Percentiles rank a stretch among this genome's conserved stretches.
Conservation (phyloP, 2,797 vertebrate species). For the Bucorvus abyssinicus region DNA sequence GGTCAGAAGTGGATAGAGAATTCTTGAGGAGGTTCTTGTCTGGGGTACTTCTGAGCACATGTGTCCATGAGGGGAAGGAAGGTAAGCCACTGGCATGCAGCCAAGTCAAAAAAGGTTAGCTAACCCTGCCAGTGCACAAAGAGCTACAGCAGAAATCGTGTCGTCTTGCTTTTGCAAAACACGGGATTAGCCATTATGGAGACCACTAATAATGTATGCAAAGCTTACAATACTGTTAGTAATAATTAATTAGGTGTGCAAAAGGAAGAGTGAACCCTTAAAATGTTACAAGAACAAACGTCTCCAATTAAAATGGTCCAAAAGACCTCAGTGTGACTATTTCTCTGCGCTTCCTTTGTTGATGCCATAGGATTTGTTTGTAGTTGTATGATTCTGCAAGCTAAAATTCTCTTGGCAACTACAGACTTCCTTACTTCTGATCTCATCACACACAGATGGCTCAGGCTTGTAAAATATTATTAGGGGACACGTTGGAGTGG, state of each 20-base stretch:
- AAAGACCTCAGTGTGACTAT: background rate
- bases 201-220: background rate
- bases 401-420: slow-evolving; percentile 66
- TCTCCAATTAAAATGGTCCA: background rate
- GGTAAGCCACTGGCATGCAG: background rate
- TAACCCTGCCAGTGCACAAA: background rate
- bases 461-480: slow-evolving; percentile 65
- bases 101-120: background rate
- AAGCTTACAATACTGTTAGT: background rate
- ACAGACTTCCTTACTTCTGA: slow-evolving; percentile 65
- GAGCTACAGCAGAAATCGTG: background rate
- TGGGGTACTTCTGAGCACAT: background rate
- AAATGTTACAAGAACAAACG: background rate
- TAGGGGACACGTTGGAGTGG: slow-evolving; percentile 59
- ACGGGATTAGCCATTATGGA: background rate
- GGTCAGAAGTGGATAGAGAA: background rate
- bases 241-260: background rate
- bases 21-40: background rate
- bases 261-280: background rate
- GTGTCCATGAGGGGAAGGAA: background rate
- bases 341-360: slow-evolving; percentile 22
- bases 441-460: slow-evolving; percentile 67
- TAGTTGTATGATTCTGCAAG: slow-evolving; percentile 37
- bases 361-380: slow-evolving; percentile 33
- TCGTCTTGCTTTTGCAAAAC: background rate